These are phyloP conservation scores for Nasua narica DNA, from an alignment of 2,797 vertebrate genomes.

Conservation along the genomic window DNA sequence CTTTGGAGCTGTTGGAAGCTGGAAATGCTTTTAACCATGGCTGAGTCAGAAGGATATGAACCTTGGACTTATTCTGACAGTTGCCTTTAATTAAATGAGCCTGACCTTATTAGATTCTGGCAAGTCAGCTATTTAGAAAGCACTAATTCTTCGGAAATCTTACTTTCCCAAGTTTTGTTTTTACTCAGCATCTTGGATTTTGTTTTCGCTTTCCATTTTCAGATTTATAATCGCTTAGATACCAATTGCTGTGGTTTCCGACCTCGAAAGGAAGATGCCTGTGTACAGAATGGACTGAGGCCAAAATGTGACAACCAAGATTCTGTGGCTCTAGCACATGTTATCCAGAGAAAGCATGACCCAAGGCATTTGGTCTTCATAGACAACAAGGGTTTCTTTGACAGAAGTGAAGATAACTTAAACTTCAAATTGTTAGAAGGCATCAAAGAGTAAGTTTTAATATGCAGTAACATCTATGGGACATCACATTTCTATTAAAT, in stretches of 20 bases:
- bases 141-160: constrained; percentile 27
- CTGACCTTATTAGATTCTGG: constrained; percentile 12
- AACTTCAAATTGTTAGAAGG: constrained; percentile 94
- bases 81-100: constrained; percentile 61
- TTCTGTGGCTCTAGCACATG: constrained; percentile 86
- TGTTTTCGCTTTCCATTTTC: constrained; percentile 68
- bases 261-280: constrained; percentile 91
- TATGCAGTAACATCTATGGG: background rate
- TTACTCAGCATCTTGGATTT: constrained; percentile 37
- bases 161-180: constrained; percentile 43
- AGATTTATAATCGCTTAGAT: constrained; percentile 96
- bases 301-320: constrained; percentile 85
- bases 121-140: constrained; percentile 19
- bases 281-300: constrained; percentile 83
- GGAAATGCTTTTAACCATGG: constrained; percentile 42
- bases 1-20: constrained; percentile 42
- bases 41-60: constrained; percentile 35
- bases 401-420: constrained; percentile 95
- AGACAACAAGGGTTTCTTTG: constrained; percentile 94
- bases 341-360: constrained; percentile 88
- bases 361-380: constrained; percentile 90
- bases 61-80: constrained; percentile 29
- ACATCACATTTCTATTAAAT: background rate
- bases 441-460: constrained; percentile 93
- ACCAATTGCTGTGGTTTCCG: constrained; percentile 95